Evolutionary conservation across 1,140 invertebrate genomes (phyloP).

Genomic region (Laodelphax striatellus): DNA sequence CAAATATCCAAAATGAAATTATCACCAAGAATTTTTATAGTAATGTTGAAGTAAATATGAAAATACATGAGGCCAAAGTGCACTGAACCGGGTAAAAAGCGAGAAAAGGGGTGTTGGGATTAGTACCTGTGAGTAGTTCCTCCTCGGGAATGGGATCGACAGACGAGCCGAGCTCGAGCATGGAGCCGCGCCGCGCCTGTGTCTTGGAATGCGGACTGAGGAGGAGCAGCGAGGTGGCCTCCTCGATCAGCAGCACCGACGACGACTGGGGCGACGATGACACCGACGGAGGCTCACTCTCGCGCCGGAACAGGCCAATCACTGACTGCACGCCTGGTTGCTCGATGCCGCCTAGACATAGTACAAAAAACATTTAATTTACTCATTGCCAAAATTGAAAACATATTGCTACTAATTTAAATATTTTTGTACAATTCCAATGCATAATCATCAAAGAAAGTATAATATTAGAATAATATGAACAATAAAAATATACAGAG

Average conservation of each 20-base stretch:
- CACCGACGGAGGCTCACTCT: constrained; percentile 23
- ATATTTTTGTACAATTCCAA: too few relatives aligned
- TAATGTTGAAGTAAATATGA: too few relatives aligned
- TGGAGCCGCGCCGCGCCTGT: constrained; percentile 30
- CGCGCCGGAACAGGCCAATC: constrained; percentile 36
- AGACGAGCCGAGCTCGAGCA: constrained; percentile 32
- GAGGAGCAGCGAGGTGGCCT: constrained; percentile 13
- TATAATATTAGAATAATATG: too few relatives aligned
- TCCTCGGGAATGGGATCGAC: constrained; percentile 30
- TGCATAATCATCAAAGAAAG: too few relatives aligned
- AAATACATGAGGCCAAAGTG: too few relatives aligned
- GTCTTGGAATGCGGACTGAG: constrained; percentile 9
- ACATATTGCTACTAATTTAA: neutral
- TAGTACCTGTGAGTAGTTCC: constrained; percentile 19
- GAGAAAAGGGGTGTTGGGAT: neutral
- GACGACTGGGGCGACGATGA: constrained; percentile 1
- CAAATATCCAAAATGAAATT: too few relatives aligned
- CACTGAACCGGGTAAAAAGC: too few relatives aligned
- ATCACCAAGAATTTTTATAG: too few relatives aligned
- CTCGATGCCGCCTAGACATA: constrained; percentile 34
- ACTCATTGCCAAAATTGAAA: neutral
- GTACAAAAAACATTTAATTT: constrained; percentile 13
- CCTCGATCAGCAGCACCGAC: constrained; percentile 12
- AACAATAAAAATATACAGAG: too few relatives aligned
- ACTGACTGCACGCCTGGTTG: constrained; percentile 37